These are phyloP conservation scores for Teleiodes luculella DNA, from an alignment of 2,888 invertebrate species.

Conservation along the genomic window DNA sequence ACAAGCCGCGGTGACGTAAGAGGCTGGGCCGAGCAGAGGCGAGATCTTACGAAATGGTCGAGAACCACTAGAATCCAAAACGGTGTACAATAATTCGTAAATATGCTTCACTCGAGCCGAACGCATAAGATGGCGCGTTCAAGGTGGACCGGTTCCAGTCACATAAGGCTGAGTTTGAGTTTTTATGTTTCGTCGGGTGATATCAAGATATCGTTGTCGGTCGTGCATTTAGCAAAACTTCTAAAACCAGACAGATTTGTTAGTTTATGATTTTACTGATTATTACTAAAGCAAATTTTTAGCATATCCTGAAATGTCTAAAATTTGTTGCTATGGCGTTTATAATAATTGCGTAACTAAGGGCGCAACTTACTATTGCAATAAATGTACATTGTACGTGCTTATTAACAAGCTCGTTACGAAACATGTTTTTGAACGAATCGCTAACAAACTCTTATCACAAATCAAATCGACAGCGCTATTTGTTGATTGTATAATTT, in stretches of 20 bases:
- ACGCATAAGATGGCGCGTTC: conserved; percentile 49
- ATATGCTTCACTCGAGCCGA: conserved; percentile 40
- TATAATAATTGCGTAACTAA: not conserved
- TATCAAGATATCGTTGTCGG: conserved; percentile 2
- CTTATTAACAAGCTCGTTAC: conserved; percentile 5
- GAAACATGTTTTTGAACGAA: conserved; percentile 7
- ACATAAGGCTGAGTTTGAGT: conserved; percentile 26
- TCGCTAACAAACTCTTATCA: not conserved
- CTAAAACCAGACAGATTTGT: no score
- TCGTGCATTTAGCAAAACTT: no score
- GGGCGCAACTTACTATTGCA: not conserved
- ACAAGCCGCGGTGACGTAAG: conserved; percentile 65
- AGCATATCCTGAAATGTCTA: no score
- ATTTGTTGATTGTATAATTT: not conserved
- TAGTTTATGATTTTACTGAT: no score
- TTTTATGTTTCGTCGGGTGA: conserved; percentile 6
- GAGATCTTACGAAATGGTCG: conserved; percentile 58
- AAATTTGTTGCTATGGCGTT: no score
- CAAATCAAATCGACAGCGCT: not conserved
- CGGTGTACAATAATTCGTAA: conserved; percentile 51
- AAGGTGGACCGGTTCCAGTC: conserved; percentile 62
- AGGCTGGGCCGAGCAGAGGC: conserved; percentile 34
- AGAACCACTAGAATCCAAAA: conserved; percentile 48
- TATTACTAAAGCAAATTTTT: no score
- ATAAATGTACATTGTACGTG: conserved; percentile 1